Evolutionary conservation across 2,888 invertebrate genomes (phyloP), one percentile per base, ranked within the genome.

Genomic region (Galerucella calmariensis): DNA sequence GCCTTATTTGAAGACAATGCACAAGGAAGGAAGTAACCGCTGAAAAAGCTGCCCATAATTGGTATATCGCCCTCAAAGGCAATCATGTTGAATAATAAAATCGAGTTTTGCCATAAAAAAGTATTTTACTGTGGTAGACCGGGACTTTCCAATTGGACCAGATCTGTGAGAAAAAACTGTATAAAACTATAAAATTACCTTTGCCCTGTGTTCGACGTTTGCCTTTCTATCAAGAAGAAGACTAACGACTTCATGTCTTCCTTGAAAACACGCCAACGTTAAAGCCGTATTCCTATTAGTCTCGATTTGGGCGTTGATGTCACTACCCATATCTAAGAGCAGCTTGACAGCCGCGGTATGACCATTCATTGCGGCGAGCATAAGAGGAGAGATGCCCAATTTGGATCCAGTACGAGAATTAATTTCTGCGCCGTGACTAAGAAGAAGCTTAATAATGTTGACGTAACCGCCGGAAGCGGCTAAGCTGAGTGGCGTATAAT

Each of bases 321-420:
- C 99, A 83, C 97, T 97, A 79, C 99, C 99, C 93, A 97, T 97
- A 88, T 99, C 99, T 74, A 99, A 90, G 74, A 99, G 90, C 77
- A 99, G 89, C 84, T 96, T 95, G 62, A 99, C 99, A 61, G 98
- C 98, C 76, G 96, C 95, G 84, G 94, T 94, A 85, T 97, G 97
- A 0, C 99, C 99, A 90, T 99, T 99, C 99, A 99, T 99, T 35
- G 99, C 97, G 20, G 99, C 98, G 85, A 99, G 88, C 99, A 99
- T 99, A 71, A 99, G 90, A 5, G 99, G 99, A 1, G 98, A 98
- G 84, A 99, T 99, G 80, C 99, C 99, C 73, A 99, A 90, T 89
- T 99, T 98, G 79, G 97, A 97, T 66, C 98, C 98, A 68, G 97
- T 97, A 79, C 97, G 92, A 16, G 99, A 99, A 90, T 99, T 99